Evolutionary conservation across 1,140 invertebrate genomes (phyloP), one percentile per base, ranked within the genome.

Genomic region (Drosophila kanapiae): DNA sequence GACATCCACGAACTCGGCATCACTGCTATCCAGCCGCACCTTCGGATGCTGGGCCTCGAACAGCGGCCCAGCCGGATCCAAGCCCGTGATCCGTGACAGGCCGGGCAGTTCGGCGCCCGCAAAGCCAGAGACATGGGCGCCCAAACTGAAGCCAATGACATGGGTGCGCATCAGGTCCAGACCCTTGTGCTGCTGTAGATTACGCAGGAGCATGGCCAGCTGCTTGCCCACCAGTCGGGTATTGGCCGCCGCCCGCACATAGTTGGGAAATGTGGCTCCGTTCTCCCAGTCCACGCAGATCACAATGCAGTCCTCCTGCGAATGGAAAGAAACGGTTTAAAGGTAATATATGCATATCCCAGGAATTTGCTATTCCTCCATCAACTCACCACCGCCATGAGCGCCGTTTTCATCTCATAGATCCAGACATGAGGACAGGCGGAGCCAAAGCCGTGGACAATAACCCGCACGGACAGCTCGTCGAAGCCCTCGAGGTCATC

Each of bases 241-340:
- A 87, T 99, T 99, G 33, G 98, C 97, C 0, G 97, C 97, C 0
- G 98, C 98, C 77, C 98, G 94, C 0, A 98, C 96, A 91, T 99
- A 99, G 91, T 98, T 98, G 0, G 98, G 98, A 80, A 98, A 95
- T 0, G 95, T 95, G 4, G 98, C 97, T 1, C 98, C 98, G 29
- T 96, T 96, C 75, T 97, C 97, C 98, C 98, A 99, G 91, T 99
- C 97, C 5, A 99, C 97, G 84, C 97, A 97, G 31, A 99, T 96
- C 0, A 98, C 96, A 91, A 98, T 98, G 74, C 96, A 96, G 82
- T 98, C 96, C 93, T 96, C 96, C 97, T 98, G 92, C 13, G 40
- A 6, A 7, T 0, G 8, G 10, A 13, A 2, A 0, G 4, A 9
- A 10, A 10, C 1, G 45, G 13, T 4, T 10, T 11, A 5, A 23